phyloP scores from a whole-genome alignment of 2,797 vertebrate species.

The Spizella passerina region DNA sequence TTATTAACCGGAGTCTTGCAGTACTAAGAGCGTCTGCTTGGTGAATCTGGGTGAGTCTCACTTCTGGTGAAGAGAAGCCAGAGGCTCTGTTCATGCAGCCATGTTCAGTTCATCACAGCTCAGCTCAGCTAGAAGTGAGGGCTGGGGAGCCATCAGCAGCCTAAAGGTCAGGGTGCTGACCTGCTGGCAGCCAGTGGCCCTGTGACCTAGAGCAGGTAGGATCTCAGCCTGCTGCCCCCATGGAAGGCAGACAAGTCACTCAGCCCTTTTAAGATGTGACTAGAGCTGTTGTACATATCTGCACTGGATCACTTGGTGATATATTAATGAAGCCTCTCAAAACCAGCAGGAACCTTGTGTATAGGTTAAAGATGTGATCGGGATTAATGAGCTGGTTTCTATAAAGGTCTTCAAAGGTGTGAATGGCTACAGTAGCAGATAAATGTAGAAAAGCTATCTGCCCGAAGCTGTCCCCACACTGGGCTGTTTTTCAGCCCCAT shows the following conservation, averaged over 20 bases:
- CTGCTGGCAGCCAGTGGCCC: background rate
- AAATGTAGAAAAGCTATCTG: background rate
- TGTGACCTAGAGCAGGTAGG: background rate
- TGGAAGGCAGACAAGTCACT: background rate
- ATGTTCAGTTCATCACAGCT: background rate
- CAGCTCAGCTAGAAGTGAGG: background rate
- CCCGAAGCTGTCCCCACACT: background rate
- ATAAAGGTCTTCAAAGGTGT: background rate
- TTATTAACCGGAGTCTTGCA: background rate
- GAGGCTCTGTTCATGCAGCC: background rate
- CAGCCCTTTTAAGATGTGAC: background rate
- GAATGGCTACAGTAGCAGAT: background rate
- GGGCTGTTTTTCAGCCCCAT: background rate
- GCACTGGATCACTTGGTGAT: background rate
- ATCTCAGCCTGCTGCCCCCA: background rate
- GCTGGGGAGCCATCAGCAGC: background rate
- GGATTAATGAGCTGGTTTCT: background rate
- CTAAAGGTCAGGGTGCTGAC: background rate
- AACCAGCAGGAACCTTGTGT: background rate
- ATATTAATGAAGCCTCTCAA: background rate
- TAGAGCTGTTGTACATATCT: background rate
- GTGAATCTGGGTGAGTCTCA: conserved; percentile 12
- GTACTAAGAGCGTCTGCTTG: conserved; percentile 15
- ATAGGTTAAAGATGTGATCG: background rate
- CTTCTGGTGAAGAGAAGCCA: background rate